These are phyloP conservation scores for Raphicerus campestris DNA, from an alignment of 2,113 vertebrate genomes.

Conservation along the genomic window DNA sequence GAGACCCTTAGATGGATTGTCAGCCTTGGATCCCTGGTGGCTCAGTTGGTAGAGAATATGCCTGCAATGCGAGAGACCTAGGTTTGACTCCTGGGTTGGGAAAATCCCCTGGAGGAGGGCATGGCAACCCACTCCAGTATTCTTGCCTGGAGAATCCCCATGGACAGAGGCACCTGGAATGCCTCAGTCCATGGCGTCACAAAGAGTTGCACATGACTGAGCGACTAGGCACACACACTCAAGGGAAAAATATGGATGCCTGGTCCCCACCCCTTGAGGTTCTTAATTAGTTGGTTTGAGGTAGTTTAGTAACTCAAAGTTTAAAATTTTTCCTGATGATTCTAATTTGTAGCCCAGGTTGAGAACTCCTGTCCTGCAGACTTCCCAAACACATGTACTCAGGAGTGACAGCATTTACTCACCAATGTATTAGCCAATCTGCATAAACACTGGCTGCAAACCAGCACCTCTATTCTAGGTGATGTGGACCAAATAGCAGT, in stretches of 20 bases:
- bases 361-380: not conserved
- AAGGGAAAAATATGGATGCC: not conserved
- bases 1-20: not conserved
- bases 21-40: not conserved
- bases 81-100: not conserved
- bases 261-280: not conserved
- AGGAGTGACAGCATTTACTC: not conserved
- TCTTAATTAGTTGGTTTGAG: not conserved
- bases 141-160: not conserved
- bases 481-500: fast-evolving
- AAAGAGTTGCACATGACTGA: not conserved
- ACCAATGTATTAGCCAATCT: not conserved
- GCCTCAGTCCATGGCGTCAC: not conserved
- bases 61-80: not conserved
- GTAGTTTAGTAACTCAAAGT: not conserved
- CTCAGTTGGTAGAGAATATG: not conserved
- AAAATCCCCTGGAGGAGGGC: not conserved
- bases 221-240: not conserved
- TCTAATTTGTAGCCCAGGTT: not conserved
- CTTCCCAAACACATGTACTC: not conserved
- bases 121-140: not conserved
- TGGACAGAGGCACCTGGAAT: not conserved
- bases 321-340: not conserved
- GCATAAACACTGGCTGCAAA: not conserved
- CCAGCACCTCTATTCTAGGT: not conserved